Evolutionary conservation across 1,140 invertebrate species (phyloP).

Genomic region (Bombus consobrinus): DNA sequence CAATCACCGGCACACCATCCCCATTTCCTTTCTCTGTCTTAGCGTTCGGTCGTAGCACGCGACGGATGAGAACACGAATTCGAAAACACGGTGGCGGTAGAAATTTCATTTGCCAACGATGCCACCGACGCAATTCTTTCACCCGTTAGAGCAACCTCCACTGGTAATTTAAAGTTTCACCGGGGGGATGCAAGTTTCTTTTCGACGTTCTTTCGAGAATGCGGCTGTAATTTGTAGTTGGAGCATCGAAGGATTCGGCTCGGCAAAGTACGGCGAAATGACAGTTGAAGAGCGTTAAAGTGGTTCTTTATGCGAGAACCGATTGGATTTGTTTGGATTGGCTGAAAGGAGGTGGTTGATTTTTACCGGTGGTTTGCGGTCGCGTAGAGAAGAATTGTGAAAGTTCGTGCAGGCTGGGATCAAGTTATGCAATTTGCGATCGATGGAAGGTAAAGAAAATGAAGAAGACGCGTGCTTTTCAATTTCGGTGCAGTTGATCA

Average conservation of each 20-base stretch:
- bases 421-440: too few species aligned
- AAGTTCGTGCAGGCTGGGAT: neutral
- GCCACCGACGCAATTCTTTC: neutral
- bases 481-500: too few species aligned
- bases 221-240: neutral
- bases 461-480: too few species aligned
- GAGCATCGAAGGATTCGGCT: neutral
- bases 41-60: neutral
- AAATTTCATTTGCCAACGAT: slow-evolving; percentile 33
- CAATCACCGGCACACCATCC: slow-evolving; percentile 75
- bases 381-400: neutral
- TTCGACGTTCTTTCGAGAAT: neutral
- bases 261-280: neutral
- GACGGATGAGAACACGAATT: slow-evolving; percentile 6
- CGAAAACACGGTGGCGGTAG: neutral
- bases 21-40: slow-evolving; percentile 44
- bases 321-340: neutral
- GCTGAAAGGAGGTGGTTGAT: neutral
- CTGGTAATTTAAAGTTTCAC: slow-evolving; percentile 18
- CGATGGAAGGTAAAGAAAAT: too few species aligned
- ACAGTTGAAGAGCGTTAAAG: slow-evolving; percentile 20
- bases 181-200: neutral
- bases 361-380: neutral
- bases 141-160: neutral
- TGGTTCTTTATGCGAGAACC: neutral